Evolutionary conservation across 2,888 invertebrate genomes (phyloP), one percentile per base, ranked within the genome.

Genomic region (Cheilosia impressa): DNA sequence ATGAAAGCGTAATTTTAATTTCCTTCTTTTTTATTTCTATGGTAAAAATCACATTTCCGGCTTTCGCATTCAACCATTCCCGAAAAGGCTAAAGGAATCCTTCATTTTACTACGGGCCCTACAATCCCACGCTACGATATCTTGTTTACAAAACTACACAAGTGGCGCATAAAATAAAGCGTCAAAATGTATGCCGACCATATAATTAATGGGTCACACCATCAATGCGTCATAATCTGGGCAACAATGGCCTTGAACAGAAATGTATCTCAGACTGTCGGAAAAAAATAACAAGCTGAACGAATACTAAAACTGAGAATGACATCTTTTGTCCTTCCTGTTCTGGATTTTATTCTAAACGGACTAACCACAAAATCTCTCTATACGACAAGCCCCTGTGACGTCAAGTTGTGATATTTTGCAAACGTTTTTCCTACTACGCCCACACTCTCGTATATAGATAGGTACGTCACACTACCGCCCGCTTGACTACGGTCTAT

Each of bases 331-430:
- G n/a, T 31, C 17, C 22, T 22, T 31, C 9, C 6, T 15, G 43
- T 22, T 52, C 62, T 41, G 31, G 9, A 15, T 52, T 41, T 41
- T 17, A 22, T 58, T 71, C 27, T 15, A 62, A 60, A 52, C 22
- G 41, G 45, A 22, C 41, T 17, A 38, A 34, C 22, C 17, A 38
- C 50, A 58, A 50, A 68, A 43, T 55, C 1, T 31, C 15, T 15
- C 9, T 9, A 15, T 22, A 55, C 19, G 62, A 72, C 60, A 62
- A 62, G 72, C 52, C 52, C 31, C 52, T 62, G 62, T 72, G 72
- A 72, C 62, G 72, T 62, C 27, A 17, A 43, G 3, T 7, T 19
- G 6, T 52, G 10, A 7, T 60, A 6, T 34, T 13, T 68, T n/a
- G 22, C 2, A 47, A 62, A 72, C 43, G 41, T 60, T 58, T 60